phyloP scores from a whole-genome alignment of 2,113 vertebrate species.

The Camelus bactrianus region DNA sequence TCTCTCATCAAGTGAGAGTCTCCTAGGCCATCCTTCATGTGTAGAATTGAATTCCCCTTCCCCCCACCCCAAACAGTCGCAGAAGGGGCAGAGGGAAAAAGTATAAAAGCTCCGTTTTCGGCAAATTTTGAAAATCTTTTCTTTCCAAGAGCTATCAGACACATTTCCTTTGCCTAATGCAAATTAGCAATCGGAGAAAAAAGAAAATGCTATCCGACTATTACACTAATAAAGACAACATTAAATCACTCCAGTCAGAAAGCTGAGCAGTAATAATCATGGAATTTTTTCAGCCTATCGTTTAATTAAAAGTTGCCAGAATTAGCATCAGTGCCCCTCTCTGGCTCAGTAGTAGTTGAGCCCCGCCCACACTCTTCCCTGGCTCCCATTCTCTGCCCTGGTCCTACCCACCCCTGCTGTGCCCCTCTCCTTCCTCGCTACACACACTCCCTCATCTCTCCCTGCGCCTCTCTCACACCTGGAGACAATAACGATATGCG shows the following conservation, averaged over 20 bases:
- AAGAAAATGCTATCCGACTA: constrained; percentile 54
- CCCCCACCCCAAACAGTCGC: background rate
- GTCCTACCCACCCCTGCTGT: background rate
- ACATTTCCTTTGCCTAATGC: constrained; percentile 46
- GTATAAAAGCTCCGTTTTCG: background rate
- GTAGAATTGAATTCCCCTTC: background rate
- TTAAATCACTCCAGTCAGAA: constrained; percentile 60
- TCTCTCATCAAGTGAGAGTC: background rate
- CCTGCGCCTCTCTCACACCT: constrained; percentile 79
- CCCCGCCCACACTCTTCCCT: accelerated
- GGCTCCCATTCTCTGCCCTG: accelerated
- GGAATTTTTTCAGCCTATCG: constrained; percentile 65
- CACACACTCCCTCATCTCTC: background rate
- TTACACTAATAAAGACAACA: constrained; percentile 73
- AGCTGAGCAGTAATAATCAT: constrained; percentile 67
- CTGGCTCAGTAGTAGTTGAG: constrained; percentile 12
- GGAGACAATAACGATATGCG: constrained; percentile 76
- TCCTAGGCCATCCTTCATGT: background rate
- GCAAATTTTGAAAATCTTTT: constrained; percentile 55
- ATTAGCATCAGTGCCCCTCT: constrained; percentile 36
- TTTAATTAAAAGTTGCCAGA: constrained; percentile 77
- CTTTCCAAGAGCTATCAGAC: constrained; percentile 59
- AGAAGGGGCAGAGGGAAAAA: background rate
- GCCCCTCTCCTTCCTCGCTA: background rate
- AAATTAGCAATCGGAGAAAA: constrained; percentile 44